Conservation (phyloP, 1,140 invertebrate genomes). For the silkworm (Bombyx mori) region DNA sequence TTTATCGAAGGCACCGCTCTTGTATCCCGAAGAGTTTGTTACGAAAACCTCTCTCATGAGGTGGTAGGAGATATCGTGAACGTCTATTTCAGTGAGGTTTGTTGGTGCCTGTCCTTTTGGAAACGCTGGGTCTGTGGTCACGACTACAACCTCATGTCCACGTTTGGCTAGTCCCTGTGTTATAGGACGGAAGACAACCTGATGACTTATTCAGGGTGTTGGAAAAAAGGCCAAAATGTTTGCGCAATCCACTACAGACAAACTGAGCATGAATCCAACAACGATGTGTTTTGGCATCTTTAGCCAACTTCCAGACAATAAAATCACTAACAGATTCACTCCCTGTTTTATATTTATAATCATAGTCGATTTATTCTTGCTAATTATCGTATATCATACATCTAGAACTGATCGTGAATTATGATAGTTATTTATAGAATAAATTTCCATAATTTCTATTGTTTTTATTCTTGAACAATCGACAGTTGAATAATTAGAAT, state of each 20-base stretch:
- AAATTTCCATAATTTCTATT: too few relatives aligned
- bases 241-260: constrained; percentile 11
- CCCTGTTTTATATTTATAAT: too few relatives aligned
- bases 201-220: constrained; percentile 32
- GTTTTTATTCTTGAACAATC: too few relatives aligned
- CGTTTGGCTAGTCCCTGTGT: background rate
- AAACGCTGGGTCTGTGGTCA: background rate
- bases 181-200: background rate
- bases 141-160: background rate
- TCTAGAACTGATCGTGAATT: too few relatives aligned
- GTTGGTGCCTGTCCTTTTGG: background rate
- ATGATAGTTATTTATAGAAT: too few relatives aligned
- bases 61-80: background rate
- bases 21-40: constrained; percentile 21
- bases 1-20: constrained; percentile 6
- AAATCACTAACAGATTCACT: too few relatives aligned
- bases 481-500: too few relatives aligned
- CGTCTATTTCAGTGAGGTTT: constrained; percentile 1
- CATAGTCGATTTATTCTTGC: too few relatives aligned
- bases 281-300: too few relatives aligned
- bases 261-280: too few relatives aligned
- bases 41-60: background rate
- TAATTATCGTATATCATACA: too few relatives aligned
- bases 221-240: constrained; percentile 67
- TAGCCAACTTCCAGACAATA: too few relatives aligned